These are phyloP conservation scores for Cerceris rybyensis DNA, from an alignment of 2,888 invertebrate species.

Conservation along the genomic window DNA sequence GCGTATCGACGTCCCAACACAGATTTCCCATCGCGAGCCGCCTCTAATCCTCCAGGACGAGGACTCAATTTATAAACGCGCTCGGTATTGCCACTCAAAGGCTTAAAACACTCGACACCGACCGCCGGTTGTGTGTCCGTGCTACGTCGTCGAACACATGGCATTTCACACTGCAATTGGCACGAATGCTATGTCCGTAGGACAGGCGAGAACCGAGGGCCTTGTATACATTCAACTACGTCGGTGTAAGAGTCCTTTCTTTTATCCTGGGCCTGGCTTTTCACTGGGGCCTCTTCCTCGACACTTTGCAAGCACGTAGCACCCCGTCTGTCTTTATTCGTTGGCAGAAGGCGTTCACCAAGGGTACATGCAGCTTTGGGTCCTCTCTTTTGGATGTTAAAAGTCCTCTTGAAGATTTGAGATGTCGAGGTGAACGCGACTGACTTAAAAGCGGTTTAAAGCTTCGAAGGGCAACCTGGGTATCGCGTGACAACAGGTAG, in stretches of 20 bases:
- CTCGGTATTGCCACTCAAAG: conserved; percentile 73
- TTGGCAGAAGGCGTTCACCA: too few species aligned
- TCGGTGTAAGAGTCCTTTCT: conserved; percentile 41
- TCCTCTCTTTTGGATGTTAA: background rate
- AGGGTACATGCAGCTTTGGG: background rate
- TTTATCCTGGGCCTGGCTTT: conserved; percentile 41
- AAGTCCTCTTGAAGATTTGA: conserved; percentile 6
- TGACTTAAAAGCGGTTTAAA: conserved; percentile 59
- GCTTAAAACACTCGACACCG: conserved; percentile 74
- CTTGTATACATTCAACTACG: conserved; percentile 34
- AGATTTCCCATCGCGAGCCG: conserved; percentile 72
- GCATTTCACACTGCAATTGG: conserved; percentile 72
- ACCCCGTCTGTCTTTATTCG: too few species aligned
- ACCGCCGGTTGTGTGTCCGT: conserved; percentile 58
- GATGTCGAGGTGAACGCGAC: conserved; percentile 24
- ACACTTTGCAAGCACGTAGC: too few species aligned
- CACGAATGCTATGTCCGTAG: conserved; percentile 52
- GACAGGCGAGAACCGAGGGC: conserved; percentile 13
- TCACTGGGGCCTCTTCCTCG: background rate
- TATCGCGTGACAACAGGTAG: conserved; percentile 75
- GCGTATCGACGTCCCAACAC: conserved; percentile 58
- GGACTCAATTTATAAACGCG: conserved; percentile 78
- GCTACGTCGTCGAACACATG: conserved; percentile 60
- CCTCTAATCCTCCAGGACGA: conserved; percentile 74
- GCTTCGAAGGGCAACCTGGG: conserved; percentile 59